These are phyloP conservation scores for Pluvianellus socialis DNA, from an alignment of 2,113 vertebrate genomes.

Conservation along the genomic window DNA sequence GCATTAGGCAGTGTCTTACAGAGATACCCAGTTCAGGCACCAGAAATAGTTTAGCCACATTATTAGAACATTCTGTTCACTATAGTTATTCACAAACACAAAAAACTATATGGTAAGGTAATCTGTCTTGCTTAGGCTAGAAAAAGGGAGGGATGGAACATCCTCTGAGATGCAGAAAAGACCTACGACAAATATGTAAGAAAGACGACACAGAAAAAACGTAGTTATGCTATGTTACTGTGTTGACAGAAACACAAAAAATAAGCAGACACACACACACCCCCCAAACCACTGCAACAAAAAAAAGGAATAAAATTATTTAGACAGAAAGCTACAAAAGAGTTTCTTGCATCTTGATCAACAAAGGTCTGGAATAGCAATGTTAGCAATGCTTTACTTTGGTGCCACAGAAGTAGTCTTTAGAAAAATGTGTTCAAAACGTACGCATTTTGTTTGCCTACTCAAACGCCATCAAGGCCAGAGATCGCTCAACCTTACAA, in stretches of 20 bases:
- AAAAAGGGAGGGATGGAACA: background rate
- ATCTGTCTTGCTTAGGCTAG: background rate
- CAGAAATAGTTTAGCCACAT: background rate
- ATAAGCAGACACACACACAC: no score
- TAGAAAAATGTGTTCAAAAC: background rate
- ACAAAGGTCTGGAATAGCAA: background rate
- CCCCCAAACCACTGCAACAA: accelerated
- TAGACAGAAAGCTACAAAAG: background rate
- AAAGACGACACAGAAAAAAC: background rate
- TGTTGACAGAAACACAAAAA: background rate
- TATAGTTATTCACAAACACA: background rate
- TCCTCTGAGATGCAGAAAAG: background rate
- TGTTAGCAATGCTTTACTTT: background rate
- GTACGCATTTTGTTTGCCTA: background rate
- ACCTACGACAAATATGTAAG: background rate
- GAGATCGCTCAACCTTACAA: background rate
- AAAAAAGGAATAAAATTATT: background rate
- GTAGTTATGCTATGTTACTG: background rate
- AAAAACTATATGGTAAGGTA: background rate
- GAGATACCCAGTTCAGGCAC: background rate
- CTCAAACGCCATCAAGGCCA: background rate
- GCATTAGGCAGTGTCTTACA: background rate
- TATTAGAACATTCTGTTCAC: background rate
- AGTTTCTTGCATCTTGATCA: background rate
- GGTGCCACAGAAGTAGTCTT: background rate